Evolutionary conservation across 92 coral and sea anemone species (phyloP).

Genomic region (Phymanthus crucifer): DNA sequence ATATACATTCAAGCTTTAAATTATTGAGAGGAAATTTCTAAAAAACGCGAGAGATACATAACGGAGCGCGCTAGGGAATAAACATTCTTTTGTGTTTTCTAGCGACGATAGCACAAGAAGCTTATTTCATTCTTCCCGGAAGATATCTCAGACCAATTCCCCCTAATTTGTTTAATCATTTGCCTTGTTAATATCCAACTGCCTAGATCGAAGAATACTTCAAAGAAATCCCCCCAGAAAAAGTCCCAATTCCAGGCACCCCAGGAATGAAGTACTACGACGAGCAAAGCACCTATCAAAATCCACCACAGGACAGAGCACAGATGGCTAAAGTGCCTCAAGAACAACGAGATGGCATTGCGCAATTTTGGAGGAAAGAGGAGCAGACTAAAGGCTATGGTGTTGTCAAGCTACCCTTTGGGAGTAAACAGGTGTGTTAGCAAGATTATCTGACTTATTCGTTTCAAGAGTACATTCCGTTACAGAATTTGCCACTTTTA

Average conservation of each 20-base stretch:
- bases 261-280: conserved; percentile 70
- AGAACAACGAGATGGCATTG: conserved; percentile 72
- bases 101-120: no score
- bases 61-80: no score
- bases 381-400: conserved; percentile 73
- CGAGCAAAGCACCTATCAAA: conserved; percentile 62
- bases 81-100: no score
- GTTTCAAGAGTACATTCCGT: no score
- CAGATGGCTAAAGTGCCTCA: conserved; percentile 66
- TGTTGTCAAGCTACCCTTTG: conserved; percentile 70
- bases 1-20: no score
- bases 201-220: conserved; percentile 72
- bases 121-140: background rate
- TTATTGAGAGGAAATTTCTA: no score
- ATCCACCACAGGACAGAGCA: conserved; percentile 77
- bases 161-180: background rate
- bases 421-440: conserved; percentile 69
- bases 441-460: background rate
- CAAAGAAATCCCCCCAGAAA: conserved; percentile 72
- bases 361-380: conserved; percentile 78
- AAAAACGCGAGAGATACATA: no score
- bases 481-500: no score
- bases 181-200: background rate
- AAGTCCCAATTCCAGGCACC: conserved; percentile 62
- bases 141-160: background rate